phyloP scores from a whole-genome alignment of 2,888 invertebrate species.

The Chrysomela aeneicollis region DNA sequence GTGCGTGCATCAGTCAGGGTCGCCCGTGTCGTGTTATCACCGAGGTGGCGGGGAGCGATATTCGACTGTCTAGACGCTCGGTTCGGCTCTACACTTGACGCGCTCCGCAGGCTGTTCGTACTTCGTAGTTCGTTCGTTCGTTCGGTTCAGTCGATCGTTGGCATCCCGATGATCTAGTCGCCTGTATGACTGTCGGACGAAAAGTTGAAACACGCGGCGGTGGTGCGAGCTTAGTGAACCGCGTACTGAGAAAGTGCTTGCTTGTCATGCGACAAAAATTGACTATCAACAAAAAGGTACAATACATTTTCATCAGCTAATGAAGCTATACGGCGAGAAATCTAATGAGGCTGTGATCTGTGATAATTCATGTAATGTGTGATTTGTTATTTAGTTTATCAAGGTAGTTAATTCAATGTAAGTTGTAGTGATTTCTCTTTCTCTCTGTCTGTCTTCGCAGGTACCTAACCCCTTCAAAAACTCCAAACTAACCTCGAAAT shows the following conservation, averaged over 20 bases:
- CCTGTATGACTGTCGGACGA: conserved; percentile 33
- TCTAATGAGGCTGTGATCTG: conserved; percentile 39
- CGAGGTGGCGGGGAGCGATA: conserved; percentile 50
- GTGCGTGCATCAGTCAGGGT: conserved; percentile 54
- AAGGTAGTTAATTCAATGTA: conserved; percentile 43
- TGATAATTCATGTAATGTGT: conserved; percentile 43
- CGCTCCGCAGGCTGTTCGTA: conserved; percentile 40
- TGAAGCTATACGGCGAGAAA: conserved; percentile 26
- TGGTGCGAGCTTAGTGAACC: conserved; percentile 50
- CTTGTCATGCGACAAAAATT: conserved; percentile 60
- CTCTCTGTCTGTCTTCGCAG: conserved; percentile 1
- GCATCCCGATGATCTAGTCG: conserved; percentile 29
- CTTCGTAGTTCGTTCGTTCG: conserved; percentile 38
- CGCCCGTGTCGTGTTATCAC: conserved; percentile 55
- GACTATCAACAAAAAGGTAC: conserved; percentile 59
- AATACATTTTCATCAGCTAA: conserved; percentile 34
- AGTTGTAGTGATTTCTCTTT: conserved; percentile 34
- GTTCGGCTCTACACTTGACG: conserved; percentile 50
- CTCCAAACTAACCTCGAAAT: no score
- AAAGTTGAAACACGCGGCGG: conserved; percentile 21
- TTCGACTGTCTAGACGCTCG: conserved; percentile 56
- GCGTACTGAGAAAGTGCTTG: conserved; percentile 58
- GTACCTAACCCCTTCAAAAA: no score
- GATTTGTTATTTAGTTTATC: conserved; percentile 42
- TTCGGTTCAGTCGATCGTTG: conserved; percentile 32